Percentiles rank a stretch among this genome's conserved stretches.
phyloP scores from a whole-genome alignment of 2,797 vertebrate genomes.

The Xerus rutilus region DNA sequence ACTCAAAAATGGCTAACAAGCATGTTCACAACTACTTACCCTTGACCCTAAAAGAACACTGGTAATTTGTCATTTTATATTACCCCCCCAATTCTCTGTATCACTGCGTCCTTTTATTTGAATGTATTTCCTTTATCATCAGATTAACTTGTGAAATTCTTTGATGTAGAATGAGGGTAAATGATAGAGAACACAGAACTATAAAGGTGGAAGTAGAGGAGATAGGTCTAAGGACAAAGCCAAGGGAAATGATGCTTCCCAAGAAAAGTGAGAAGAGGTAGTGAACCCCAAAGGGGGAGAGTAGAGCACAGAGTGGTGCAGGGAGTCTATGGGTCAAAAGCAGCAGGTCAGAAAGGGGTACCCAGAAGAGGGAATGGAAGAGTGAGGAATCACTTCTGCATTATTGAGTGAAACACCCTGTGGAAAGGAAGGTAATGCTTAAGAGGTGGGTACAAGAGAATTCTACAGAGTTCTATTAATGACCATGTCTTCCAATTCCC shows the following conservation, averaged over 20 bases:
- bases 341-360: neutral
- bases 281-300: neutral
- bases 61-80: neutral
- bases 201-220: neutral
- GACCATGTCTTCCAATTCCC: neutral
- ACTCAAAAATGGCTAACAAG: neutral
- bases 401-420: neutral
- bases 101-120: neutral
- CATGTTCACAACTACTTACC: neutral
- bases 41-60: neutral
- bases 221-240: neutral
- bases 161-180: neutral
- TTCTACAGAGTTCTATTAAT: neutral
- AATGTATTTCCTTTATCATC: neutral
- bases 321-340: too few relatives aligned
- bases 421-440: neutral
- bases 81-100: neutral
- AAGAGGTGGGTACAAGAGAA: neutral
- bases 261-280: neutral
- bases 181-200: neutral
- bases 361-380: neutral
- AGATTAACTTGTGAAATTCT: neutral
- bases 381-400: neutral
- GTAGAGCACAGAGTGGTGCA: accelerated
- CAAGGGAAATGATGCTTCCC: neutral